A percentile compares a stretch with the other conserved stretches of the same genome.
These are phyloP conservation scores for Turnix velox DNA, from an alignment of 2,113 vertebrate genomes.

Conservation along the genomic window DNA sequence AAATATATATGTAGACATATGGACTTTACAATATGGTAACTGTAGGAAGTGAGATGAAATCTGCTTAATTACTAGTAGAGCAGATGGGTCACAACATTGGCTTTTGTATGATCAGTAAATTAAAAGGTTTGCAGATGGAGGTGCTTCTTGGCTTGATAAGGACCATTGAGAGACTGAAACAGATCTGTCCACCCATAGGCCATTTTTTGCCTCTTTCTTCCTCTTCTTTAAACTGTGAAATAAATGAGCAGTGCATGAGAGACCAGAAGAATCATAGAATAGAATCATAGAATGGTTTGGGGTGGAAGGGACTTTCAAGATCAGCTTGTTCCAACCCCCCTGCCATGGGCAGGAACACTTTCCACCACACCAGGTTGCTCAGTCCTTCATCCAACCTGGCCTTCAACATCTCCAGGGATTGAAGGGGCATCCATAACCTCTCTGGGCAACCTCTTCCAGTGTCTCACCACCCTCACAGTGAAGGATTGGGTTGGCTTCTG, in stretches of 20 bases:
- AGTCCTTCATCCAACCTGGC: too few relatives aligned
- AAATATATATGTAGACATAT: fast-evolving
- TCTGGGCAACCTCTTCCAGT: too few relatives aligned
- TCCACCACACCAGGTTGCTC: too few relatives aligned
- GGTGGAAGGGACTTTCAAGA: too few relatives aligned
- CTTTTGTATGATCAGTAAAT: background rate
- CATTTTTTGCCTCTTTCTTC: too few relatives aligned
- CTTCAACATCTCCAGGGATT: too few relatives aligned
- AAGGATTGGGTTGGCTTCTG: too few relatives aligned
- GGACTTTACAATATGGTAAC: background rate
- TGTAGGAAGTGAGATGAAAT: background rate
- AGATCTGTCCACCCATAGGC: background rate
- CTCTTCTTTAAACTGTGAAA: background rate
- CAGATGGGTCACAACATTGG: background rate
- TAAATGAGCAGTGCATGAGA: background rate
- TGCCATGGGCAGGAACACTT: too few relatives aligned
- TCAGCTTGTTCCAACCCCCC: too few relatives aligned
- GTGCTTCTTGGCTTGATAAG: background rate
- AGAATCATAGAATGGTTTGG: too few relatives aligned
- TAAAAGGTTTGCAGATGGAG: background rate
- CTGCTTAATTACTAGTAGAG: background rate
- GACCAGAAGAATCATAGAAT: fast-evolving
- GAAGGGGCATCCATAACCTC: too few relatives aligned
- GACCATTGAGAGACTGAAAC: background rate
- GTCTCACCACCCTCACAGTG: too few relatives aligned